Base-by-base conservation (phyloP, 30 jellyfish, hydroid and myxozoan genomes). In the Rhopilema esculentum region DNA sequence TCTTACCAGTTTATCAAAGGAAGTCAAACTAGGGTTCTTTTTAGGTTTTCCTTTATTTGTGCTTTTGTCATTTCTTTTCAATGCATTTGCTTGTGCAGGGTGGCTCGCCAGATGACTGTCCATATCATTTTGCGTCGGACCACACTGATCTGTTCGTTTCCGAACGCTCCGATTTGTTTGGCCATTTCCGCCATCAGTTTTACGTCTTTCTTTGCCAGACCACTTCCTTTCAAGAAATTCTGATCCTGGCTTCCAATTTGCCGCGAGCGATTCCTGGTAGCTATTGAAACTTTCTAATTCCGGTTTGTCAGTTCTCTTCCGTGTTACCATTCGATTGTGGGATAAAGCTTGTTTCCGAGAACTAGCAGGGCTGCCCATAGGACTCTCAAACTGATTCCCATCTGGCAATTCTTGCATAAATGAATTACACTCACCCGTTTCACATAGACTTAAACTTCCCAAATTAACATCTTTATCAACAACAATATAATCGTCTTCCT, bases 401-500 rank as follows among this genome's bases (percentile, higher is more conserved):
- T 30, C 40, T 1, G 72, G 12, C 6, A 2, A 12, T 12, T 40
- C 57, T 40, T 40, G 57, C 57, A 40, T 40, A 40, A 12, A 40
- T 20, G 27, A 27, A 49, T 23, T 33, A 29, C n/a, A 32, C 28
- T 66, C 80, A 21, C 29, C 81, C 0, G 81, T 16, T 64, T 80
- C 89, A 66, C 72, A 78, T n/a, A 80, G n/a, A 20, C 69, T 40
- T 16, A 80, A 28, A 72, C 89, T 65, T 40, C 57, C 88, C 52
- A 85, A 70, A 64, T 74, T 85, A 72, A 87, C 83, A 18, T 87
- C 88, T 87, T 86, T 69, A 50, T 84, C 91, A 29, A 93, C 90
- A 57, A 82, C 92, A 50, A 88, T 86, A 28, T 73, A 87, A 62
- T 92, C 98, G n/a, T 88, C 97, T 26, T 93, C 98, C 62, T 93